Conservation (phyloP, 2,888 invertebrate genomes). For the Teleiodes luculella region DNA sequence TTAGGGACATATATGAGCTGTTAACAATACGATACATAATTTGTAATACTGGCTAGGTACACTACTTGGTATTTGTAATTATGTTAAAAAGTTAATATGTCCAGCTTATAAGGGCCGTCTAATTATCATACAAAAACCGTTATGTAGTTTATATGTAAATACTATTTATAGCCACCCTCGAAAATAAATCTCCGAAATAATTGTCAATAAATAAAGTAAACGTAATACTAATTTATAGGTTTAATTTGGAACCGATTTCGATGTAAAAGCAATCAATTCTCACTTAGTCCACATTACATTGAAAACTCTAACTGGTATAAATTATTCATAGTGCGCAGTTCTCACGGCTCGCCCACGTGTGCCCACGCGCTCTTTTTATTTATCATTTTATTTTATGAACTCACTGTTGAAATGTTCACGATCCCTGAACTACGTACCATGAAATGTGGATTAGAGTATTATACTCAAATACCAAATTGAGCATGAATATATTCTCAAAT, state of each 20-base stretch:
- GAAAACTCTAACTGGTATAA: constrained; percentile 3
- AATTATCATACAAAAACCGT: no score
- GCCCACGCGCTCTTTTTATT: constrained; percentile 26
- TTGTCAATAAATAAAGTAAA: not conserved
- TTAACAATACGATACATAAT: no score
- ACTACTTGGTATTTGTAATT: no score
- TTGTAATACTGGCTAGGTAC: no score
- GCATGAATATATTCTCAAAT: no score
- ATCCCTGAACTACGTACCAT: constrained; percentile 5
- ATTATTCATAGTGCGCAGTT: constrained; percentile 5
- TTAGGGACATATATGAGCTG: no score
- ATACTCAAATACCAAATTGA: not conserved
- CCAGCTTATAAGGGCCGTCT: no score
- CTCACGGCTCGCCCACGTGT: constrained; percentile 8
- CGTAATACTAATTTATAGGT: not conserved
- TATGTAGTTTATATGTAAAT: no score
- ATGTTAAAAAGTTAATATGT: no score
- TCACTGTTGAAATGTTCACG: constrained; percentile 20
- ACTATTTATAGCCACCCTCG: no score
- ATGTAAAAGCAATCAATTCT: not conserved
- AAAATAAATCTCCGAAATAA: not conserved
- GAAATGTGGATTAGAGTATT: not conserved
- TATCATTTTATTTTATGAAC: constrained; percentile 25
- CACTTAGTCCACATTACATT: constrained; percentile 5
- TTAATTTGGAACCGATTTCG: not conserved